Conservation (phyloP, 2,888 invertebrate genomes). For the Synergus japonicus region DNA sequence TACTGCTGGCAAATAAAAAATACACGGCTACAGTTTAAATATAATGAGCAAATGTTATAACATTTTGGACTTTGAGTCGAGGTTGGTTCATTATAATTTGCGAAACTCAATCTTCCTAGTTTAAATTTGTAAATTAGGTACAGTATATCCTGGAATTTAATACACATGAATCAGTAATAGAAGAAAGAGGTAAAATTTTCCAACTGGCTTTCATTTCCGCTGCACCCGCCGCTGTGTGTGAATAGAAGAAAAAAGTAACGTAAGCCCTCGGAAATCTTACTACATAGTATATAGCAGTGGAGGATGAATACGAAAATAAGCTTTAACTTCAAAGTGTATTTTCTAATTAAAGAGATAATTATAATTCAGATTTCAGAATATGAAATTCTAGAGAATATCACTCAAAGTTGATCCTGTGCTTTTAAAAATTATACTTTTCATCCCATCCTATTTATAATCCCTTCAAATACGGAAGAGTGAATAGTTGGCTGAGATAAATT, state of each 20-base stretch:
- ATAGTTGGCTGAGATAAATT: too few relatives aligned
- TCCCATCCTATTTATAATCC: background rate
- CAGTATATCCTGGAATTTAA: background rate
- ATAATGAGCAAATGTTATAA: too few relatives aligned
- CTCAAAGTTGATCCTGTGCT: background rate
- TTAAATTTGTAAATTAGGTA: background rate
- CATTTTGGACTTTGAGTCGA: too few relatives aligned
- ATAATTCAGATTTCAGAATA: background rate
- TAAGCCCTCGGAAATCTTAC: background rate
- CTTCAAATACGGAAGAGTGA: background rate
- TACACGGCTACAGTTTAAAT: too few relatives aligned
- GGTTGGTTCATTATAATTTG: too few relatives aligned
- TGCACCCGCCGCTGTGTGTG: background rate
- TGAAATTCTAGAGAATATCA: background rate
- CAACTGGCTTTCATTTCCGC: conserved; percentile 3
- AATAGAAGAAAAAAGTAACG: conserved; percentile 21
- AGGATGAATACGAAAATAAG: background rate
- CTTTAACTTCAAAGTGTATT: background rate
- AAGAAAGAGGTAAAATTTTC: conserved; percentile 10
- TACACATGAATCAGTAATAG: background rate
- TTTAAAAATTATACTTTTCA: background rate
- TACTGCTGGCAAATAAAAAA: too few relatives aligned
- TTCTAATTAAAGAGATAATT: conserved; percentile 27
- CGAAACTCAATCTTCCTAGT: too few relatives aligned
- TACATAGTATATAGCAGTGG: background rate